Conservation (phyloP, 2,113 vertebrate genomes). For the Mustela lutreola region DNA sequence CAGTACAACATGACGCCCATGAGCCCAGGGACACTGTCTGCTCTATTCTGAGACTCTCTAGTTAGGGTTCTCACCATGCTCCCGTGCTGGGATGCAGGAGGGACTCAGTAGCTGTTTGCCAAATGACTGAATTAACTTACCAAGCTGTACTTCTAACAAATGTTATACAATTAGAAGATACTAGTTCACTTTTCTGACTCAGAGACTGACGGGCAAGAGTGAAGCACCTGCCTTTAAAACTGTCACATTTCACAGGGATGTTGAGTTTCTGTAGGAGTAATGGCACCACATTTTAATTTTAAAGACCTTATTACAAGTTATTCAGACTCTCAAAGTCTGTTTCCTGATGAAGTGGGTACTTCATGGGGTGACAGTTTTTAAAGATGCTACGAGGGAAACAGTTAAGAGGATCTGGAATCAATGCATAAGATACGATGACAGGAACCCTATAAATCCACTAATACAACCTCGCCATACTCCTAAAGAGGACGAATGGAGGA, state of each 20-base stretch:
- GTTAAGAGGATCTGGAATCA: not conserved
- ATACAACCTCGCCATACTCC: not conserved
- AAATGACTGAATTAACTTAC: not conserved
- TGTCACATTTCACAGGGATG: not conserved
- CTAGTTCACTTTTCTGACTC: not conserved
- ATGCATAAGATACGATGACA: not conserved
- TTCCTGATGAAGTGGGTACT: not conserved
- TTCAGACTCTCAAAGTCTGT: not conserved
- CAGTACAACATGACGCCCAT: not conserved
- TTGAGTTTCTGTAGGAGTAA: not conserved
- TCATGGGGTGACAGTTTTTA: not conserved
- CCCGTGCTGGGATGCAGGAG: not conserved
- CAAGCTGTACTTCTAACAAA: not conserved
- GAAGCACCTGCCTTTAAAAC: not conserved
- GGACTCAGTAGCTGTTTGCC: not conserved
- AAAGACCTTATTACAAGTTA: not conserved
- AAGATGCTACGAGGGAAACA: not conserved
- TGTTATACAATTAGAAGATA: not conserved
- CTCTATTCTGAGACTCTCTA: not conserved
- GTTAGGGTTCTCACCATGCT: not conserved
- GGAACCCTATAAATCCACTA: not conserved
- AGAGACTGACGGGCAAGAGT: not conserved
- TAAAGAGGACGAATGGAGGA: not conserved
- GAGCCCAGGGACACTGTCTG: not conserved
- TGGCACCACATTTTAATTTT: not conserved